phyloP scores from a whole-genome alignment of 2,113 vertebrate genomes.

The Theropithecus gelada region DNA sequence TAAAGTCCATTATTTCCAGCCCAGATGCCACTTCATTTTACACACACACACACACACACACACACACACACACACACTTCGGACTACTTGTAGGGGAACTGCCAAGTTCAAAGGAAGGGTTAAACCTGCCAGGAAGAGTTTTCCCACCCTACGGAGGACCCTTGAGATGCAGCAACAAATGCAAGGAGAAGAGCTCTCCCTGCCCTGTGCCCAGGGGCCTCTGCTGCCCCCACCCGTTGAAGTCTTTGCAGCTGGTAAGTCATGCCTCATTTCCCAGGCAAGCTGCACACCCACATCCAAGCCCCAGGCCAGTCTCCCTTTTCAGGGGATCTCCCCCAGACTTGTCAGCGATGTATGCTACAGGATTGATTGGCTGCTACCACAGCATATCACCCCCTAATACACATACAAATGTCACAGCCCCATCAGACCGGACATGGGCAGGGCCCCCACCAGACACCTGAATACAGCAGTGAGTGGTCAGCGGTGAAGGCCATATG shows the following conservation, averaged over 20 bases:
- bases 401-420: background rate
- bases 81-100: background rate
- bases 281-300: background rate
- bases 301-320: slow-evolving; percentile 51
- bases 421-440: background rate
- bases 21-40: background rate
- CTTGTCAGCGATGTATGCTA: slow-evolving; percentile 4
- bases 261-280: slow-evolving; percentile 64
- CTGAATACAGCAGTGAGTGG: background rate
- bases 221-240: background rate
- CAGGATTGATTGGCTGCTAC: background rate
- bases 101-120: background rate
- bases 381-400: background rate
- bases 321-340: background rate
- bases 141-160: background rate
- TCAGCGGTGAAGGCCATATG: background rate
- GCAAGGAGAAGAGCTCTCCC: background rate
- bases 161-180: slow-evolving; percentile 43
- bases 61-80: background rate
- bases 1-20: background rate
- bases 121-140: background rate
- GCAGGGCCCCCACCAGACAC: background rate
- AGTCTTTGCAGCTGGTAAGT: slow-evolving; percentile 52
- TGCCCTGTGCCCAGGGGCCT: background rate
- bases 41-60: background rate